Percentiles rank a stretch among this genome's conserved stretches.
phyloP scores from a whole-genome alignment of 1,140 invertebrate species.

The Pentalonia nigronervosa region DNA sequence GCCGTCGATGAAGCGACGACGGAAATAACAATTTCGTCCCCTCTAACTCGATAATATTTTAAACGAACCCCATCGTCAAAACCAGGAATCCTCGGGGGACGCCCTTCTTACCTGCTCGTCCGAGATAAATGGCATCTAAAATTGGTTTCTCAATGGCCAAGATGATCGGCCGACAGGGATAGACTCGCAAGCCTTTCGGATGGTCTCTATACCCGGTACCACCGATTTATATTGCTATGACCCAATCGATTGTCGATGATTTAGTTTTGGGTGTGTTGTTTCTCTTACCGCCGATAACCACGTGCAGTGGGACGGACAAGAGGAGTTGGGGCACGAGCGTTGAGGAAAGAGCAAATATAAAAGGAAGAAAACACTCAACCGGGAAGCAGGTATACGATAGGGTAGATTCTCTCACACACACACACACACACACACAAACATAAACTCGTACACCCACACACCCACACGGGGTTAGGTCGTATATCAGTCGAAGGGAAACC shows the following conservation, averaged over 20 bases:
- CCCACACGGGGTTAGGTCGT: neutral
- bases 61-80: conserved; percentile 42
- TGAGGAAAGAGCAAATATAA: neutral
- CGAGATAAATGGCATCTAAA: conserved; percentile 48
- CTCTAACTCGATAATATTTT: conserved; percentile 49
- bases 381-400: conserved; percentile 35
- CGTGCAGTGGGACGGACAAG: neutral
- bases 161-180: conserved; percentile 53
- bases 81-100: conserved; percentile 21
- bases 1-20: neutral
- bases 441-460: neutral
- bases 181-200: conserved; percentile 26
- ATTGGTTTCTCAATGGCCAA: conserved; percentile 53
- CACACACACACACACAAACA: too few relatives aligned
- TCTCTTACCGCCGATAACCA: neutral
- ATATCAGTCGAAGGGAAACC: conserved; percentile 43
- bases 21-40: conserved; percentile 50
- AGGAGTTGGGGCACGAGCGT: neutral
- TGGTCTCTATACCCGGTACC: neutral
- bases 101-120: conserved; percentile 34
- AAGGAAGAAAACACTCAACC: conserved; percentile 45
- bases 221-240: conserved; percentile 33
- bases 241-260: conserved; percentile 49
- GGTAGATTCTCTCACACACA: neutral
- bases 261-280: conserved; percentile 36